Evolutionary conservation across 2,797 vertebrate genomes (phyloP).

Genomic region (Cossypha niveicapilla): DNA sequence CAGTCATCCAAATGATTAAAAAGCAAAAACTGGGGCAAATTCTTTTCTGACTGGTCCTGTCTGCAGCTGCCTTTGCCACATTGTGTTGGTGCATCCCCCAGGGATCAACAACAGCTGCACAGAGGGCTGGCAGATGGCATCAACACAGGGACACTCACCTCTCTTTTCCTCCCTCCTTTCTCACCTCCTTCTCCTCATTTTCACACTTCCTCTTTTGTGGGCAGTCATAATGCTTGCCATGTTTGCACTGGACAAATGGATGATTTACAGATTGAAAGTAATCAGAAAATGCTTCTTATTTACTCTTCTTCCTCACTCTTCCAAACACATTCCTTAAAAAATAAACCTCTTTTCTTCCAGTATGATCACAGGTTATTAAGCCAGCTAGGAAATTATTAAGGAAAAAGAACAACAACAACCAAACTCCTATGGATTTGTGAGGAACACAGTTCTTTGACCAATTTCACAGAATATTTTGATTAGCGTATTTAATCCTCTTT

Average conservation of each 20-base stretch:
- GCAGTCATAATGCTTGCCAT: neutral
- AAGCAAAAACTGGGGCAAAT: neutral
- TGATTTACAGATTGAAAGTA: neutral
- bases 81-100: neutral
- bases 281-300: neutral
- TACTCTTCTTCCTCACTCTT: neutral
- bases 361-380: neutral
- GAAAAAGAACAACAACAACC: neutral
- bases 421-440: neutral
- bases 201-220: neutral
- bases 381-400: neutral
- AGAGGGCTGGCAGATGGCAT: neutral
- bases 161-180: neutral
- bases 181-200: neutral
- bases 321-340: neutral
- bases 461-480: constrained; percentile 41
- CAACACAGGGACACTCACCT: neutral
- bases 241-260: neutral
- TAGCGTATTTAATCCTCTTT: constrained; percentile 17
- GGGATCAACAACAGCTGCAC: neutral
- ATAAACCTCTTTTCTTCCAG: neutral
- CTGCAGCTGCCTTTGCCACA: neutral
- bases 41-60: neutral
- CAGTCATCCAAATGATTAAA: neutral
- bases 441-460: neutral